A percentile compares a stretch with the other conserved stretches of the same genome.
Conservation (phyloP, 2,888 invertebrate species). For the Neelides folsomi region DNA sequence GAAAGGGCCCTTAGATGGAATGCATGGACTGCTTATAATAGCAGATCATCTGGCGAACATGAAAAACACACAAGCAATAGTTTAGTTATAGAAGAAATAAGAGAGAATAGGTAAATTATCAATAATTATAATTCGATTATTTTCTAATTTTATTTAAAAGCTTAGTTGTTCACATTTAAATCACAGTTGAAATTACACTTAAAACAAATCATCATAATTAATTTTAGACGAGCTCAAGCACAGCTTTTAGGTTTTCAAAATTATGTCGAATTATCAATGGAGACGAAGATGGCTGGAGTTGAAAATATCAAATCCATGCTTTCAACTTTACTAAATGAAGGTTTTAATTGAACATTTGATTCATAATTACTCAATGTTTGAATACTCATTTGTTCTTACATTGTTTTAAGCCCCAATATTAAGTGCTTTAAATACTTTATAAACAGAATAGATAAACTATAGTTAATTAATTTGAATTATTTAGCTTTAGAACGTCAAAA, state of each 20-base stretch:
- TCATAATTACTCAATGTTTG: no score
- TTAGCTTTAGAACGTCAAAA: neutral
- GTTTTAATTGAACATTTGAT: constrained; percentile 7
- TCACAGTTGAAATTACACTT: neutral
- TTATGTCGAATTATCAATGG: constrained; percentile 77
- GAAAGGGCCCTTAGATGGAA: constrained; percentile 65
- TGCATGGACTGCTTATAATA: constrained; percentile 65
- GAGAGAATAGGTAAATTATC: constrained; percentile 42
- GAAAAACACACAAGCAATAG: constrained; percentile 50
- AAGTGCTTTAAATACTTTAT: neutral
- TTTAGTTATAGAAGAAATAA: constrained; percentile 61
- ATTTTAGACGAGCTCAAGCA: constrained; percentile 53
- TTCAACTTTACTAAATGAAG: constrained; percentile 23
- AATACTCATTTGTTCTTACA: neutral
- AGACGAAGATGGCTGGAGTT: constrained; percentile 81
- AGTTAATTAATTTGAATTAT: constrained; percentile 2
- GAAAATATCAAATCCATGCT: constrained; percentile 60
- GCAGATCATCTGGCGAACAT: constrained; percentile 52
- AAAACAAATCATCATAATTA: constrained; percentile 5
- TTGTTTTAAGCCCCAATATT: neutral
- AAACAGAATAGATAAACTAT: no score
- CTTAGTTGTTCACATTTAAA: neutral
- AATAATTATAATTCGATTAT: neutral
- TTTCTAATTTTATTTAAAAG: no score
- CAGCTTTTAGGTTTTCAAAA: constrained; percentile 61